These are phyloP conservation scores for Acleris cristana DNA, from an alignment of 2,888 invertebrate genomes.

Conservation along the genomic window DNA sequence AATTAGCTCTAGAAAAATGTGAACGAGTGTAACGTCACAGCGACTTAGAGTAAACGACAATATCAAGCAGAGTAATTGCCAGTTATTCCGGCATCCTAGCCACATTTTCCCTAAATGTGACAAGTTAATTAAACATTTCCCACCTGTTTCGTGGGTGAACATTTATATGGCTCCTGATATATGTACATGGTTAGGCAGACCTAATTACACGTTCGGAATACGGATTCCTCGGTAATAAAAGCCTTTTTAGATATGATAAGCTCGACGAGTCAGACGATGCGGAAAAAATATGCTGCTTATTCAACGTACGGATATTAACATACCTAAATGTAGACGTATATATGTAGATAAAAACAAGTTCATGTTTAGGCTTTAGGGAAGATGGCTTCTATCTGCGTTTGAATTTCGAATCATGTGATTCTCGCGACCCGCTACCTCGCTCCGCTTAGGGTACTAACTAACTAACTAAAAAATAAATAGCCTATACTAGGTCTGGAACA, in stretches of 20 bases:
- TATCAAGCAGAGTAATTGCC: slow-evolving; percentile 25
- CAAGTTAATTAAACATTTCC: slow-evolving; percentile 33
- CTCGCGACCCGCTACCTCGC: too few relatives aligned
- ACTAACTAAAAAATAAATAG: too few relatives aligned
- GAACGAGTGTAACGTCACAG: neutral
- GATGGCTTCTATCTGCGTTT: too few relatives aligned
- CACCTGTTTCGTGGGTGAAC: slow-evolving; percentile 21
- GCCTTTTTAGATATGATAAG: neutral
- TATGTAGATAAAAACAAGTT: too few relatives aligned
- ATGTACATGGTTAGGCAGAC: slow-evolving; percentile 12
- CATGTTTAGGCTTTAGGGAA: too few relatives aligned
- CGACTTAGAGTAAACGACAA: slow-evolving; percentile 9
- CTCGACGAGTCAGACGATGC: neutral
- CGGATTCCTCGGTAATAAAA: slow-evolving; percentile 4
- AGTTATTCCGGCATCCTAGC: slow-evolving; percentile 14
- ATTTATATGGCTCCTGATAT: slow-evolving; percentile 26
- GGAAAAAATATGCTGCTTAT: neutral
- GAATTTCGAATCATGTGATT: too few relatives aligned
- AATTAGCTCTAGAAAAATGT: too few relatives aligned
- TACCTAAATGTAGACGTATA: too few relatives aligned
- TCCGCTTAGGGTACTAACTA: too few relatives aligned
- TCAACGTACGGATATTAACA: neutral
- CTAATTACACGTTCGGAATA: slow-evolving; percentile 17
- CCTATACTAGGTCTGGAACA: too few relatives aligned
- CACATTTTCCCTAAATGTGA: slow-evolving; percentile 24